Conservation (phyloP, 1,140 invertebrate genomes). For the Campoletis sonorensis region DNA sequence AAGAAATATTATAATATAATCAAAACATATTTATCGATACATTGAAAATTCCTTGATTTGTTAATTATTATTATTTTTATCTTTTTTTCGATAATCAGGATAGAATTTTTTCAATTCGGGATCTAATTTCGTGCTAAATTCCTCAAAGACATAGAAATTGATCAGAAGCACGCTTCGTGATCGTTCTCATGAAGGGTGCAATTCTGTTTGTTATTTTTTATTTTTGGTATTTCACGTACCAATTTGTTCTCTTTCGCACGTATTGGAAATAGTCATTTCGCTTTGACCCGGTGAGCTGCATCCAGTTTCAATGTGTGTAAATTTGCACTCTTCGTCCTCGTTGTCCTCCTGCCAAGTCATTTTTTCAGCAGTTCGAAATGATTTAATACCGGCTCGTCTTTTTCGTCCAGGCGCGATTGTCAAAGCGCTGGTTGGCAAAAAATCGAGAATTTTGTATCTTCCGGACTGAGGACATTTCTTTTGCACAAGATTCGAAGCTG, state of each 20-base stretch:
- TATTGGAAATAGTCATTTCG: slow-evolving; percentile 71
- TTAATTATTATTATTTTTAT: too few relatives aligned
- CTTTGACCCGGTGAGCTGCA: slow-evolving; percentile 69
- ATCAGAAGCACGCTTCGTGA: too few relatives aligned
- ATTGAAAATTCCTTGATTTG: too few relatives aligned
- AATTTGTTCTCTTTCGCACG: slow-evolving; percentile 66
- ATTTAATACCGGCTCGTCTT: slow-evolving; percentile 41
- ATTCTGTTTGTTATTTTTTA: neutral
- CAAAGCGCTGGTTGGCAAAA: slow-evolving; percentile 51
- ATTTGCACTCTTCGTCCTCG: slow-evolving; percentile 66
- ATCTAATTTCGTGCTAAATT: neutral
- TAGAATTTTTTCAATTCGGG: neutral
- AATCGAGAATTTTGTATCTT: slow-evolving; percentile 68
- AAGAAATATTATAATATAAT: neutral
- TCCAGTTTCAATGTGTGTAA: slow-evolving; percentile 69
- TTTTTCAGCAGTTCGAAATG: slow-evolving; percentile 55
- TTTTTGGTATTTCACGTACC: slow-evolving; percentile 57
- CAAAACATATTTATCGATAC: too few relatives aligned
- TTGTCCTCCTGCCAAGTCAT: slow-evolving; percentile 62
- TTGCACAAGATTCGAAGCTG: slow-evolving; percentile 72
- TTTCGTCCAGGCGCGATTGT: slow-evolving; percentile 43
- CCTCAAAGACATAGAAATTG: too few relatives aligned
- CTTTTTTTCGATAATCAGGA: neutral
- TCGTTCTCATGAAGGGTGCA: too few relatives aligned
- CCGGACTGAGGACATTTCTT: slow-evolving; percentile 76